Conservation (phyloP, 2,113 vertebrate species). For the cat (Felis catus) region DNA sequence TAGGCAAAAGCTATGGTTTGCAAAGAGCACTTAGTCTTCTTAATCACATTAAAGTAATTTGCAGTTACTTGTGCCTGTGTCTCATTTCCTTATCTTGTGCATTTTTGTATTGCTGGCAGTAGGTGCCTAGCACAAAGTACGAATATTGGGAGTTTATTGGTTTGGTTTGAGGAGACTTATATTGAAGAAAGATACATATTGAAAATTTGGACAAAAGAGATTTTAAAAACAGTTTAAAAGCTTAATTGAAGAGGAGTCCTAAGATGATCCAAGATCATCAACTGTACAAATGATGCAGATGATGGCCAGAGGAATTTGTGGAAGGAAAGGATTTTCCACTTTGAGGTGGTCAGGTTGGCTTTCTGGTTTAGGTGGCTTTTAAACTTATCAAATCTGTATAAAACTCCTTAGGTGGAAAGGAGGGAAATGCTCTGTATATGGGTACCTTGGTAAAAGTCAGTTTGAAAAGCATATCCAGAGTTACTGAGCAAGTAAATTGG, state of each 20-base stretch:
- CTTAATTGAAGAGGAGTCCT: neutral
- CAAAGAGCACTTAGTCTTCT: neutral
- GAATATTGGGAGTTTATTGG: neutral
- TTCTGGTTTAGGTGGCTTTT: neutral
- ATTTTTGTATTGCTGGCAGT: neutral
- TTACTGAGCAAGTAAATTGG: constrained; percentile 10
- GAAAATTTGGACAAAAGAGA: neutral
- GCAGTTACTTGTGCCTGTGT: neutral
- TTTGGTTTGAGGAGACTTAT: neutral
- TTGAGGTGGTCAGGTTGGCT: neutral
- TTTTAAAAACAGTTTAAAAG: neutral
- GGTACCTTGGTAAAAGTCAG: neutral
- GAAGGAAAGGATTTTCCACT: neutral
- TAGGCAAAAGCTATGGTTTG: neutral
- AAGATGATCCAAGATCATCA: neutral
- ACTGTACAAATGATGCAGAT: neutral
- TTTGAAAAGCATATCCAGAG: neutral
- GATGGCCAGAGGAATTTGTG: neutral
- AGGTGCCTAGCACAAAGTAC: neutral
- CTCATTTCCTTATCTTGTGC: neutral
- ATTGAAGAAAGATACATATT: neutral
- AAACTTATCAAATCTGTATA: neutral
- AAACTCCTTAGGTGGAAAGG: neutral
- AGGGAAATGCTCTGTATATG: neutral
- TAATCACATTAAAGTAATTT: neutral